Evolutionary conservation across 2,113 vertebrate genomes (phyloP).

Genomic region (Choloepus hoffmanni): DNA sequence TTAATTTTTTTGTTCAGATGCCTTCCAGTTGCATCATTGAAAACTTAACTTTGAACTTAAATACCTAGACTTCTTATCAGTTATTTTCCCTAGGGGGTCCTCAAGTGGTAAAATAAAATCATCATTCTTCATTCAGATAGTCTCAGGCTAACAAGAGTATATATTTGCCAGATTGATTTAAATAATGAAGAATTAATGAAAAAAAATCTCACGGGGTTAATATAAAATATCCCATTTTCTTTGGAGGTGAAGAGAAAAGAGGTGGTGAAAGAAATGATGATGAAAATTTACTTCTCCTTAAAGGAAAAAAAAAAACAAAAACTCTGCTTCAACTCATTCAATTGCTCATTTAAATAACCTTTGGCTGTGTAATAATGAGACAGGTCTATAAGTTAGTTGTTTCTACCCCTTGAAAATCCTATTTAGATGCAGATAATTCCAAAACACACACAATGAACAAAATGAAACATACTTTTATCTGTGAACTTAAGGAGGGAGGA

Average conservation of each 20-base stretch:
- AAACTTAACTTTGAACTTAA: constrained; percentile 10
- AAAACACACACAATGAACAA: neutral
- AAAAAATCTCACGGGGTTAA: neutral
- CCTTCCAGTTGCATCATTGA: neutral
- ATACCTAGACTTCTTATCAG: constrained; percentile 19
- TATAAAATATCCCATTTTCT: constrained; percentile 16
- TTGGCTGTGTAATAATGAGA: neutral
- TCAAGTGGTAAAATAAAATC: constrained; percentile 41
- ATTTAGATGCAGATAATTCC: constrained; percentile 5
- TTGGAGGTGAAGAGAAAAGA: neutral
- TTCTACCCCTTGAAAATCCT: constrained; percentile 5
- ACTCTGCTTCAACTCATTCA: neutral
- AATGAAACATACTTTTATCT: neutral
- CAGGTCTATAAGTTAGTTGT: neutral
- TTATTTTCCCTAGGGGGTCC: constrained; percentile 9
- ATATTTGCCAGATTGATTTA: constrained; percentile 52
- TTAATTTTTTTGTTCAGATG: neutral
- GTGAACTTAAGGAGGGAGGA: neutral
- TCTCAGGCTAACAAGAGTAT: neutral
- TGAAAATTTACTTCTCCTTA: constrained; percentile 2
- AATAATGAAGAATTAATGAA: constrained; percentile 30
- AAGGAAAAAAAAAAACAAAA: neutral
- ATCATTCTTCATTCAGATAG: constrained; percentile 22
- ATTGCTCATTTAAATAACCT: constrained; percentile 24
- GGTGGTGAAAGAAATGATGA: neutral